Conservation (phyloP, 2,888 invertebrate genomes). For the Acanthosepion lycidas region DNA sequence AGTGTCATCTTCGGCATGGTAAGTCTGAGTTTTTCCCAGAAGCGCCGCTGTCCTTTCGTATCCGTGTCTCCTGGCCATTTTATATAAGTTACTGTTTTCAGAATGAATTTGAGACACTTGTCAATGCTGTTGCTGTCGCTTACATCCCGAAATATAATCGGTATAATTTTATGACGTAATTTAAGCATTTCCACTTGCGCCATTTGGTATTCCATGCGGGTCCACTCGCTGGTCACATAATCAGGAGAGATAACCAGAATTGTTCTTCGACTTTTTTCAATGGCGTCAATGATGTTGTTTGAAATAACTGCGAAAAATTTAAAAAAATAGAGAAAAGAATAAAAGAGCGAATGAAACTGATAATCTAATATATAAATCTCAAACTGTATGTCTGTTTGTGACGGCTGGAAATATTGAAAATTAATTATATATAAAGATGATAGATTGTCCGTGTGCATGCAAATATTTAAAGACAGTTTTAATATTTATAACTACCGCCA, state of each 20-base stretch:
- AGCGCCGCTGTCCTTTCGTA: conserved; percentile 53
- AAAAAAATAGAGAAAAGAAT: neutral
- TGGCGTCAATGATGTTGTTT: conserved; percentile 64
- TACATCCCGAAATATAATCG: conserved; percentile 61
- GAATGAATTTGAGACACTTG: conserved; percentile 59
- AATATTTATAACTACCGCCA: no score
- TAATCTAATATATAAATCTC: no score
- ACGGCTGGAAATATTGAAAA: no score
- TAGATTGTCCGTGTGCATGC: no score
- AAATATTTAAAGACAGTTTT: no score
- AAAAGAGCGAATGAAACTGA: no score
- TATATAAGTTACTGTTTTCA: conserved; percentile 62
- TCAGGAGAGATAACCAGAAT: conserved; percentile 61
- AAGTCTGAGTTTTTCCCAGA: conserved; percentile 61
- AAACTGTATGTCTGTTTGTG: no score
- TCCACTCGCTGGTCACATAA: conserved; percentile 66
- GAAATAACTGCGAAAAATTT: conserved; percentile 62
- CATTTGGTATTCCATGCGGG: conserved; percentile 65
- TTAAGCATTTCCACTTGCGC: conserved; percentile 69
- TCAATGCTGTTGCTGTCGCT: conserved; percentile 56
- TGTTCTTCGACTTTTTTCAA: conserved; percentile 63
- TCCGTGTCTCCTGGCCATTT: conserved; percentile 60
- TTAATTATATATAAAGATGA: no score
- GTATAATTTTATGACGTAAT: conserved; percentile 65
- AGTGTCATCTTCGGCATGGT: conserved; percentile 58